Conservation (phyloP, 2,797 vertebrate genomes). For the Nasua narica region DNA sequence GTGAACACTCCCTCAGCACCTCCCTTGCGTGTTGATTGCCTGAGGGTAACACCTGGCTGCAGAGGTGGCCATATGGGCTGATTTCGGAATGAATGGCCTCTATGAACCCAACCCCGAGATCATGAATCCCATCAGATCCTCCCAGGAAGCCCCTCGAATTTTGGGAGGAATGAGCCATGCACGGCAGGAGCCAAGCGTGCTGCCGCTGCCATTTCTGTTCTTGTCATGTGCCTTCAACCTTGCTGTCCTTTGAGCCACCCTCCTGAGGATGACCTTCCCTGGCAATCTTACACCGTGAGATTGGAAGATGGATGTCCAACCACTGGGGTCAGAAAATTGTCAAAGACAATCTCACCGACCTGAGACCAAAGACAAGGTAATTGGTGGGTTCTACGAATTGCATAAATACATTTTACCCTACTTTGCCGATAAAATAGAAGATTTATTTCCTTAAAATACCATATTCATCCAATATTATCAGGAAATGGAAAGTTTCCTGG, state of each 20-base stretch:
- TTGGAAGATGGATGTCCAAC: neutral
- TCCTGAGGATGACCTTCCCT: neutral
- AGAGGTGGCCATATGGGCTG: neutral
- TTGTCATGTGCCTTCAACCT: neutral
- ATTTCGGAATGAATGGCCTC: neutral
- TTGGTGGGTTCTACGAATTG: neutral
- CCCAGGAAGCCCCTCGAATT: neutral
- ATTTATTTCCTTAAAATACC: neutral
- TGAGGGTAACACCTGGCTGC: neutral
- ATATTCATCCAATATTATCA: neutral
- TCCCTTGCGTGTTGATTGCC: neutral
- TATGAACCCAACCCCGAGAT: neutral
- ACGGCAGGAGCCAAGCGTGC: neutral
- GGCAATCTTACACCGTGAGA: neutral
- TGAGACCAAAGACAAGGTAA: neutral
- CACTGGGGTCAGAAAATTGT: neutral
- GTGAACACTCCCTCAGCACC: neutral
- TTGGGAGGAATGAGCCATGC: neutral
- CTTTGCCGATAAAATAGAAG: neutral
- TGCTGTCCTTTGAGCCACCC: neutral
- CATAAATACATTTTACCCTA: neutral
- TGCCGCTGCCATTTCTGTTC: fast-evolving
- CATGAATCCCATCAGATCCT: neutral
- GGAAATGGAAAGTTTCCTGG: neutral
- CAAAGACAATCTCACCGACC: neutral